Conservation (phyloP, 2,888 invertebrate genomes). For the Lydus trimaculatus region DNA sequence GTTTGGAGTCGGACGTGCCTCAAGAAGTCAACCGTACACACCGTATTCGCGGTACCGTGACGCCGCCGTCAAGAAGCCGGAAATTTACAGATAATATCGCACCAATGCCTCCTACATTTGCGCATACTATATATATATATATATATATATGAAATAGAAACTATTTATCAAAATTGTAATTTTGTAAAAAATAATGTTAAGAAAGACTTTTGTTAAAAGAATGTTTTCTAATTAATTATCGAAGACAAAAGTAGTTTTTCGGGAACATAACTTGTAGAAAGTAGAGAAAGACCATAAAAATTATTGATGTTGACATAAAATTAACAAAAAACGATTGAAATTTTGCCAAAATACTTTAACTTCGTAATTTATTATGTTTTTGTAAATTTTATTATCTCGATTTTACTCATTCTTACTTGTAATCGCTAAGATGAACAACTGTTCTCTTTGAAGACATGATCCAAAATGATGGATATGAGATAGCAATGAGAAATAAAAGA, state of each 20-base stretch:
- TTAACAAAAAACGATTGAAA: neutral
- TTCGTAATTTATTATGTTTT: neutral
- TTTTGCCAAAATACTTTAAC: constrained; percentile 2
- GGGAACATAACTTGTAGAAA: neutral
- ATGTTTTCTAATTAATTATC: neutral
- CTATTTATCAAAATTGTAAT: neutral
- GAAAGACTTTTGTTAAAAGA: neutral
- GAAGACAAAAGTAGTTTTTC: neutral
- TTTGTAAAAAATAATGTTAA: neutral
- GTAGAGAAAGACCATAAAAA: constrained; percentile 3
- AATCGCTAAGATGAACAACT: neutral
- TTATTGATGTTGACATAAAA: neutral
- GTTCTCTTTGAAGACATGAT: neutral
- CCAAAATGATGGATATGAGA: neutral
- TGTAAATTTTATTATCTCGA: constrained; percentile 1
- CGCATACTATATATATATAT: constrained; percentile 28
- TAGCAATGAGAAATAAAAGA: neutral
- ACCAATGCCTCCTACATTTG: constrained; percentile 31
- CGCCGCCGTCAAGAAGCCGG: constrained; percentile 39
- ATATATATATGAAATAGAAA: neutral
- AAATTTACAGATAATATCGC: constrained; percentile 42
- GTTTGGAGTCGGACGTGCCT: constrained; percentile 36
- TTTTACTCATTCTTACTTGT: neutral
- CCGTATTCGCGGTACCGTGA: constrained; percentile 35
- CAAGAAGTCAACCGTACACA: constrained; percentile 41